Percentiles rank a stretch among this genome's conserved stretches.
Conservation (phyloP, 2,797 vertebrate species). For the Propithecus deckenii region DNA sequence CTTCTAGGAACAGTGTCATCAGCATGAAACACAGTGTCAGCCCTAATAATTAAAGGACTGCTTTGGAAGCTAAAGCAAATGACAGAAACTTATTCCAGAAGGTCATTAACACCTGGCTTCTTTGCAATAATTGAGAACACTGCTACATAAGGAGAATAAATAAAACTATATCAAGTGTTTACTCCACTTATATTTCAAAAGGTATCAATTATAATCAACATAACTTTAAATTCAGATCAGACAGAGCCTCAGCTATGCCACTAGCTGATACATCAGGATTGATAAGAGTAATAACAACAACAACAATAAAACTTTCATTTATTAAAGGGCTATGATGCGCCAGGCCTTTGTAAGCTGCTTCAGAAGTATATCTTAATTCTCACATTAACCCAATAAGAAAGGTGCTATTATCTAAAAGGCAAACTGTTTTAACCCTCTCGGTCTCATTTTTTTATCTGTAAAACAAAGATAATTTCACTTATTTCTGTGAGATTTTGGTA, state of each 20-base stretch:
- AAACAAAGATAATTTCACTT: not conserved
- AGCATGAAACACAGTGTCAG: not conserved
- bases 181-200: not conserved
- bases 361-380: not conserved
- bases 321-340: not conserved
- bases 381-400: not conserved
- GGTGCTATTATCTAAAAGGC: not conserved
- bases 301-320: not conserved
- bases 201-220: not conserved
- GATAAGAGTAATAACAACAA: not conserved
- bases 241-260: not conserved
- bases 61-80: not conserved
- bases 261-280: not conserved
- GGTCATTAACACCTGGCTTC: conserved; percentile 32
- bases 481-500: not conserved
- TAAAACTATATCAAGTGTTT: not conserved
- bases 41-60: not conserved
- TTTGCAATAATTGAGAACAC: not conserved
- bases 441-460: not conserved
- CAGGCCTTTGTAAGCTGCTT: not conserved
- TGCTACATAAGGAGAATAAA: not conserved
- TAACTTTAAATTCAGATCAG: not conserved
- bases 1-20: conserved; percentile 47
- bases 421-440: not conserved
- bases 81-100: not conserved